phyloP scores from a whole-genome alignment of 2,113 vertebrate genomes.

The Dissostichus mawsoni region DNA sequence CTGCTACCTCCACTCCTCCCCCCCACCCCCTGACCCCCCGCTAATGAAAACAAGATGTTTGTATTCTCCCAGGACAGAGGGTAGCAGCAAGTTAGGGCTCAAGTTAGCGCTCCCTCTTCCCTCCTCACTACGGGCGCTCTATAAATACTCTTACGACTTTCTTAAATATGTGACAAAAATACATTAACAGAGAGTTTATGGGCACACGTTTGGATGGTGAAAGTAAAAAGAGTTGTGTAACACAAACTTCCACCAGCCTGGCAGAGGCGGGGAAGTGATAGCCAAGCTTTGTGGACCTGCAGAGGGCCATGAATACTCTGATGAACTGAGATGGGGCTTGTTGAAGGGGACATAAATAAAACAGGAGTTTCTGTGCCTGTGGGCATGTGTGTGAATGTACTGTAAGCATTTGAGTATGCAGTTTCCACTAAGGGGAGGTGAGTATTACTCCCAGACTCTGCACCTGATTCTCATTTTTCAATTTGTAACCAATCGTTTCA shows the following conservation, averaged over 20 bases:
- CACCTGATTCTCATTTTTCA: slow-evolving; percentile 87
- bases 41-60: slow-evolving; percentile 87
- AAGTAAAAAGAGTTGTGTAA: slow-evolving; percentile 40
- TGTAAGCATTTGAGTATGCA: slow-evolving; percentile 46
- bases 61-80: slow-evolving; percentile 69
- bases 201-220: slow-evolving; percentile 48
- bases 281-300: slow-evolving; percentile 27
- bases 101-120: slow-evolving; percentile 54
- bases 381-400: slow-evolving; percentile 26
- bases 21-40: slow-evolving; percentile 34
- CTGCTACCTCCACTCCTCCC: slow-evolving; percentile 54
- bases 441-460: slow-evolving; percentile 69
- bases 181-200: slow-evolving; percentile 70
- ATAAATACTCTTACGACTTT: slow-evolving; percentile 78
- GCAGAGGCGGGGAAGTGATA: slow-evolving; percentile 15
- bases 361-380: slow-evolving; percentile 12
- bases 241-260: slow-evolving; percentile 38
- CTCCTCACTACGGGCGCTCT: slow-evolving; percentile 47
- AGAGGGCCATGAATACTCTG: slow-evolving; percentile 4
- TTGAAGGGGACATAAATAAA: slow-evolving; percentile 28
- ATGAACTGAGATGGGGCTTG: slow-evolving; percentile 26
- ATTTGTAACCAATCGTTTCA: slow-evolving; percentile 85
- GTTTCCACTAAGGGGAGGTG: slow-evolving; percentile 47
- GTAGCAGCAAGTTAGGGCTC: slow-evolving; percentile 56
- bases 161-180: slow-evolving; percentile 81